These are phyloP conservation scores for Agrilus cyanescens DNA, from an alignment of 2,888 invertebrate genomes.

Conservation along the genomic window DNA sequence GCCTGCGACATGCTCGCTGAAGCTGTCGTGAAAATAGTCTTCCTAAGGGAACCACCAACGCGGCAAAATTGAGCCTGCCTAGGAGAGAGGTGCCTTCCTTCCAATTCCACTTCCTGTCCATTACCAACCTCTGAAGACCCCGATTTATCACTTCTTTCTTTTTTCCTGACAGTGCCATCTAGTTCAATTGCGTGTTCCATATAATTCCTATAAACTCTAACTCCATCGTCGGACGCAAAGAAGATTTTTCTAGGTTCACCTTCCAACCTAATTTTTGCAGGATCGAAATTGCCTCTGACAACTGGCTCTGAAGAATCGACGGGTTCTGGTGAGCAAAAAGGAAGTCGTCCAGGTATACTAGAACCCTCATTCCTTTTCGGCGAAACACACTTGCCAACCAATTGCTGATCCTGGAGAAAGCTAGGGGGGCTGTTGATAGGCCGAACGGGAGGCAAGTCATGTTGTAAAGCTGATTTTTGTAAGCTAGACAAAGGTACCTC, in stretches of 20 bases:
- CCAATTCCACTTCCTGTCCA: too few species aligned
- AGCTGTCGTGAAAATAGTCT: slow-evolving; percentile 4
- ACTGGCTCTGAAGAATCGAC: background rate
- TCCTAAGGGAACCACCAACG: background rate
- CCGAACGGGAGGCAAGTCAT: slow-evolving; percentile 20
- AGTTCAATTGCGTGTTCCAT: too few species aligned
- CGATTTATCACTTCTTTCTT: too few species aligned
- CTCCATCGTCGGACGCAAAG: too few species aligned
- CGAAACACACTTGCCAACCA: slow-evolving; percentile 16
- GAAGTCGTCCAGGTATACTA: slow-evolving; percentile 22
- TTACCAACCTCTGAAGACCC: too few species aligned
- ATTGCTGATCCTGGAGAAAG: slow-evolving; percentile 17
- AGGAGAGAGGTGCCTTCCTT: slow-evolving; percentile 3
- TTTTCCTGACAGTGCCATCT: too few species aligned
- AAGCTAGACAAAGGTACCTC: slow-evolving; percentile 10
- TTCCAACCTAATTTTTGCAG: background rate
- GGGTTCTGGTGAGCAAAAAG: slow-evolving; percentile 9
- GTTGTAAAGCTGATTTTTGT: slow-evolving; percentile 9
- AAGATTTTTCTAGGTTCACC: background rate
- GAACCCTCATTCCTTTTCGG: slow-evolving; percentile 12
- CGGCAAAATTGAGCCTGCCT: slow-evolving; percentile 9
- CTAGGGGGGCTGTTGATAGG: slow-evolving; percentile 17
- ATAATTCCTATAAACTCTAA: too few species aligned
- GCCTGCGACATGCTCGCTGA: background rate
- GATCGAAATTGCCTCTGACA: background rate